A percentile compares a stretch with the other conserved stretches of the same genome.
phyloP scores from a whole-genome alignment of 2,888 invertebrate genomes.

The Gari tellinella region DNA sequence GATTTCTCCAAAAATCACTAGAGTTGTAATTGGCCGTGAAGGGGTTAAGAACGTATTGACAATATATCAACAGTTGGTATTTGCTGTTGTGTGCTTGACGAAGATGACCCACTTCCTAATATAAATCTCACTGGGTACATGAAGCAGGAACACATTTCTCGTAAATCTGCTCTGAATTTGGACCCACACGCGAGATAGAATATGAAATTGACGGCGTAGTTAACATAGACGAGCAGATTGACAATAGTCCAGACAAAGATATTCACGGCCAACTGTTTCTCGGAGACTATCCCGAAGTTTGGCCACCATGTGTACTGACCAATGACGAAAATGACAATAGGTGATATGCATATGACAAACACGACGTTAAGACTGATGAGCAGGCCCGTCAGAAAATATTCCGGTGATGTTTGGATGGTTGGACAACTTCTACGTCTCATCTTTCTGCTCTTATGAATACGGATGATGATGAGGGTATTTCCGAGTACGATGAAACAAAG shows the following conservation, averaged over 20 bases:
- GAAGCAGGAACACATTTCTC: neutral
- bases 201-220: slow-evolving; percentile 23
- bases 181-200: slow-evolving; percentile 22
- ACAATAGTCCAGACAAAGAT: slow-evolving; percentile 2
- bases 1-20: no score
- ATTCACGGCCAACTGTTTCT: slow-evolving; percentile 7
- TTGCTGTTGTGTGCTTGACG: no score
- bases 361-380: slow-evolving; percentile 8
- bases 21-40: no score
- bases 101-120: no score
- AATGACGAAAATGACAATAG: slow-evolving; percentile 8
- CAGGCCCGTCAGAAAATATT: slow-evolving; percentile 10
- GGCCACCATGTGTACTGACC: slow-evolving; percentile 22
- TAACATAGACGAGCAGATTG: slow-evolving; percentile 4
- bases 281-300: neutral
- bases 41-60: no score
- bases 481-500: neutral
- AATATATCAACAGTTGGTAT: no score
- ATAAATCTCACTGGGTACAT: no score
- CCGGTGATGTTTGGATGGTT: neutral
- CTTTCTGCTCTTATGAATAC: slow-evolving; percentile 10
- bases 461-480: slow-evolving; percentile 9
- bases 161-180: slow-evolving; percentile 11
- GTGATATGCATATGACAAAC: slow-evolving; percentile 11
- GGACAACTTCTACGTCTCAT: slow-evolving; percentile 5